Conservation (phyloP, 2,888 invertebrate species). For the Agrilus mali region DNA sequence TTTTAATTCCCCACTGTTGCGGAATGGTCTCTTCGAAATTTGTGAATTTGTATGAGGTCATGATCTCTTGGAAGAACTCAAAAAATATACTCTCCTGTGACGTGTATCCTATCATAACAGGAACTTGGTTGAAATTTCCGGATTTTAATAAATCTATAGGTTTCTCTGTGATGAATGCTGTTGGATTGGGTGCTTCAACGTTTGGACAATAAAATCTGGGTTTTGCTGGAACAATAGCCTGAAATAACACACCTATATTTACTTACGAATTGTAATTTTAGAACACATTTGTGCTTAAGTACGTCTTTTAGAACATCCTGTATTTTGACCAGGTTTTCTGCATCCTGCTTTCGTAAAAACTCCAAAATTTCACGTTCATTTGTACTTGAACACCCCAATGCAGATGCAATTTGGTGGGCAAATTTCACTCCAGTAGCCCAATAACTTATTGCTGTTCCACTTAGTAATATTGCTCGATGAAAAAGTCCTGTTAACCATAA, state of each 20-base stretch:
- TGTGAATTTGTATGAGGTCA: too few species aligned
- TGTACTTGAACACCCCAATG: background rate
- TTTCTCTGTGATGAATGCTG: background rate
- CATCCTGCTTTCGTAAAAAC: slow-evolving; percentile 3
- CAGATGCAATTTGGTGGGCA: slow-evolving; percentile 4
- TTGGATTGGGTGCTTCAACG: background rate
- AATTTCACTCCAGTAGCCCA: slow-evolving; percentile 14
- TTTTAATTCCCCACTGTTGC: too few species aligned
- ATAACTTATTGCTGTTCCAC: slow-evolving; percentile 17
- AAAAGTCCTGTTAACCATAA: slow-evolving; percentile 14
- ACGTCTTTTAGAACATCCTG: slow-evolving; percentile 3
- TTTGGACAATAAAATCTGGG: background rate
- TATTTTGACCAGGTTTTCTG: slow-evolving; percentile 1
- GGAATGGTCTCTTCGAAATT: too few species aligned
- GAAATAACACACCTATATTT: too few species aligned
- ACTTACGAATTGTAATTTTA: background rate
- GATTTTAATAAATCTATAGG: background rate
- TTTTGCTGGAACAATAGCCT: background rate
- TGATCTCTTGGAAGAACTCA: too few species aligned
- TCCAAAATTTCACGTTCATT: slow-evolving; percentile 4
- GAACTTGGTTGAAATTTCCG: background rate
- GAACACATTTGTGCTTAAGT: background rate
- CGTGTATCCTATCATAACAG: background rate
- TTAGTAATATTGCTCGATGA: slow-evolving; percentile 22
- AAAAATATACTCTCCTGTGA: background rate